phyloP scores from a whole-genome alignment of 2,113 vertebrate genomes.

The Balaenoptera acutorostrata region DNA sequence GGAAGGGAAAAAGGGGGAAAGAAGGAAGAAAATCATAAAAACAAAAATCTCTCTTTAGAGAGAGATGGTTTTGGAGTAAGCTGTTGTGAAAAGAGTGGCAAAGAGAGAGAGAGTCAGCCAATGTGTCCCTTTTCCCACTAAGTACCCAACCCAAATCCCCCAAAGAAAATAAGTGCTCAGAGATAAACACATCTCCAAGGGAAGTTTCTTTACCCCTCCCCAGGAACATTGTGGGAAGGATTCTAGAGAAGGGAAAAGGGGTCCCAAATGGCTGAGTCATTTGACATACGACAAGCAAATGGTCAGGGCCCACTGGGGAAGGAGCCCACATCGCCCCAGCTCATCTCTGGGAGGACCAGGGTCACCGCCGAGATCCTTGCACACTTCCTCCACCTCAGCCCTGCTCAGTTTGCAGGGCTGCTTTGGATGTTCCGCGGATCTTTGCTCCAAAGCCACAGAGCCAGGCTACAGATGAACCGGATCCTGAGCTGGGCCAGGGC shows the following conservation, averaged over 20 bases:
- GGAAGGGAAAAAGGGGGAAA: background rate
- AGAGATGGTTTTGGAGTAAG: background rate
- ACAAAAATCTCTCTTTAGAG: background rate
- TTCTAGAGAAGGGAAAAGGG: constrained; percentile 26
- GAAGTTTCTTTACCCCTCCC: background rate
- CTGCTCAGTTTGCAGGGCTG: background rate
- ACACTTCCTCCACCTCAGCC: background rate
- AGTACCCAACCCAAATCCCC: background rate
- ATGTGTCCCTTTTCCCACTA: background rate
- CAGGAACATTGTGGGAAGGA: background rate
- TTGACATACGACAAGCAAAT: background rate
- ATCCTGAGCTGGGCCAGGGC: background rate
- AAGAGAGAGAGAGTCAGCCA: background rate
- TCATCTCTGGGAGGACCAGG: background rate
- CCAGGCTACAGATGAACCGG: background rate
- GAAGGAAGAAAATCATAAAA: background rate
- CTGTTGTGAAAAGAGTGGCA: background rate
- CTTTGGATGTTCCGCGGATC: background rate
- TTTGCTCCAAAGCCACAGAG: background rate
- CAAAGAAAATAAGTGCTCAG: constrained; percentile 14
- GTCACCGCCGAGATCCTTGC: background rate
- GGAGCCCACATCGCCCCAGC: background rate
- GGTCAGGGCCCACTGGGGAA: background rate
- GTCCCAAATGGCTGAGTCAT: constrained; percentile 42
- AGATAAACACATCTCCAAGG: background rate